Percentiles rank a stretch among this genome's conserved stretches.
These are phyloP conservation scores for Eublepharis macularius DNA, from an alignment of 2,113 vertebrate genomes.

Conservation along the genomic window DNA sequence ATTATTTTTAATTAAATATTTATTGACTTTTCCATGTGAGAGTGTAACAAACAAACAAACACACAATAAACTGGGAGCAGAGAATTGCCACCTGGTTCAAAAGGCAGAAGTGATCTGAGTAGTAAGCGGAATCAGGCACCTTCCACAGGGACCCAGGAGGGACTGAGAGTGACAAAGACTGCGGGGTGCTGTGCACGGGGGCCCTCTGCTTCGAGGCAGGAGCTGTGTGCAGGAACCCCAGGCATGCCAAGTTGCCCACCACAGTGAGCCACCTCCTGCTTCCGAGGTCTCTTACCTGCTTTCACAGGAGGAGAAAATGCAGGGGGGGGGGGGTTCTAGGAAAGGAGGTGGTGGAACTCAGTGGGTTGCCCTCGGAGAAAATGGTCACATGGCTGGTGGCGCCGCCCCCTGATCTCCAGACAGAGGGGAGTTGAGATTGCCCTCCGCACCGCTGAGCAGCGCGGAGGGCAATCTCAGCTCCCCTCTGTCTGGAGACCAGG, in stretches of 20 bases:
- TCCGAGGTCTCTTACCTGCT: no score
- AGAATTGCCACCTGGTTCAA: constrained; percentile 33
- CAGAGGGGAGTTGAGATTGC: no score
- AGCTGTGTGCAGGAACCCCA: not conserved
- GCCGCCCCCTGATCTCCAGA: no score
- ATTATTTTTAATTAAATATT: constrained; percentile 57
- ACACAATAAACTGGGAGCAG: constrained; percentile 24
- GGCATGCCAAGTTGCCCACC: not conserved
- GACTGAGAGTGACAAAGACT: not conserved
- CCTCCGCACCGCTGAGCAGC: no score
- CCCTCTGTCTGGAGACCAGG: no score
- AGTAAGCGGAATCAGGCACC: not conserved
- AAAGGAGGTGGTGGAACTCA: no score
- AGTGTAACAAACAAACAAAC: constrained; percentile 47
- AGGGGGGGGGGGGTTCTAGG: no score
- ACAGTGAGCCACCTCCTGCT: no score
- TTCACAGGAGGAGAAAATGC: no score
- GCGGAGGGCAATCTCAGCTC: no score
- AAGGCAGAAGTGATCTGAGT: constrained; percentile 5
- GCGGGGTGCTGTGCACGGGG: not conserved
- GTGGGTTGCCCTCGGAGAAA: no score
- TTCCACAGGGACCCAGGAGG: not conserved
- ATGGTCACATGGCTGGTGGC: no score
- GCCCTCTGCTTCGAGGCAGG: not conserved
- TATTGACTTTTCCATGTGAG: constrained; percentile 48